These are phyloP conservation scores for Ecliptopera silaceata DNA, from an alignment of 2,888 invertebrate species.

Conservation along the genomic window DNA sequence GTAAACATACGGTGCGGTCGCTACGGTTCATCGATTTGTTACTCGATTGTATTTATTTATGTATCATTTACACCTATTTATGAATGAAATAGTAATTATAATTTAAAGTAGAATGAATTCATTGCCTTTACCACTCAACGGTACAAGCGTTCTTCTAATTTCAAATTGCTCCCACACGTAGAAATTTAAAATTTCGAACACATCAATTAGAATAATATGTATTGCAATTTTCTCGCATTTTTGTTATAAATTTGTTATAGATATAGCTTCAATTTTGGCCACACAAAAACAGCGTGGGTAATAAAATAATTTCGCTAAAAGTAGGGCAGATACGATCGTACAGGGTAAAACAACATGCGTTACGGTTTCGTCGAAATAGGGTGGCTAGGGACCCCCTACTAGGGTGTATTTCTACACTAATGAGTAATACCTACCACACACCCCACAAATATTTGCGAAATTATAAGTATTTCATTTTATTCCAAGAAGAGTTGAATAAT, in stretches of 20 bases:
- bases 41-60: conserved; percentile 46
- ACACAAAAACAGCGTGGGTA: no score
- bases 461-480: conserved; percentile 11
- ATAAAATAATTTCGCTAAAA: conserved; percentile 41
- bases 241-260: conserved; percentile 13
- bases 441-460: conserved; percentile 11
- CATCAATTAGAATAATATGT: no score
- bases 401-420: conserved; percentile 45
- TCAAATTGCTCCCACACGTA: conserved; percentile 37
- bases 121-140: conserved; percentile 32
- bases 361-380: conserved; percentile 57
- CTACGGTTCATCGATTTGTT: conserved; percentile 70
- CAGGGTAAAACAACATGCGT: conserved; percentile 40
- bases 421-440: conserved; percentile 43
- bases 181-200: conserved; percentile 35
- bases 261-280: background rate
- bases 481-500: conserved; percentile 5
- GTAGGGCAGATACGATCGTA: conserved; percentile 43
- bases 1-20: conserved; percentile 69
- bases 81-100: conserved; percentile 63
- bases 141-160: conserved; percentile 23
- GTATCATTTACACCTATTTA: conserved; percentile 60
- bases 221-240: conserved; percentile 20
- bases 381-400: conserved; percentile 51
- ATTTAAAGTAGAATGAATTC: conserved; percentile 33